Base-by-base conservation (phyloP, 2,113 vertebrate species). In the Pachypanchax playfairii region DNA sequence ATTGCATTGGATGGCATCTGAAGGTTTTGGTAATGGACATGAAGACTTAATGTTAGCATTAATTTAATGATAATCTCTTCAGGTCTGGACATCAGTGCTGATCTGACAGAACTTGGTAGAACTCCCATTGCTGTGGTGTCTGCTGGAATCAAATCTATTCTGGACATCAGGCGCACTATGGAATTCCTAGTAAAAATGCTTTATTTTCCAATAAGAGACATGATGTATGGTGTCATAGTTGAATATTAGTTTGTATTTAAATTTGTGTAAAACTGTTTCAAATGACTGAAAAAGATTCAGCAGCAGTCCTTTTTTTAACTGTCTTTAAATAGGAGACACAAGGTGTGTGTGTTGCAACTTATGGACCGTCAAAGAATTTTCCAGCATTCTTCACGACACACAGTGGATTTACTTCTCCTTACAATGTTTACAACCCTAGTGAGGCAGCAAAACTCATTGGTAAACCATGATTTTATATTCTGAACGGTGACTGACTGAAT, bases 1-100 rank as follows among this genome's bases (percentile, higher is more conserved):
- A 29, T 5, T 29, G 28, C 7, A 7, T 29, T 4, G 7, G 28
- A 4, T 29, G 4, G 28, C 7, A 29, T 29, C 7, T 7, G 4
- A 7, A 29, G 28, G 28, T 29, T 29, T 4, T 28, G 33, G 3
- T 5, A 54, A 54, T 5, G n/a, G 5, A n/a, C 8, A 22, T 7
- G 13, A 4, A 14, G 25, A 29, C 8, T 2, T 6, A 25, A 10
- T 43, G n/a, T 57, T 57, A 6, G 17, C 6, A 5, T 22, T 43
- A 25, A 46, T 26, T 53, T 36, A n/a, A 38, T 46, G 24, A 7
- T 56, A 33, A 17, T 73, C 55, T 20, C 61, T 85, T 10, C 85
- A 95, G 95, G 89, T 82, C 82, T 97, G 85, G 95, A 97, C 83
- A 83, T 96, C 82, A 97, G 95, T 36, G 92, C 95, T 26, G 95